These are phyloP conservation scores for Drosophila orena DNA, from an alignment of 1,140 invertebrate species.

Conservation along the genomic window DNA sequence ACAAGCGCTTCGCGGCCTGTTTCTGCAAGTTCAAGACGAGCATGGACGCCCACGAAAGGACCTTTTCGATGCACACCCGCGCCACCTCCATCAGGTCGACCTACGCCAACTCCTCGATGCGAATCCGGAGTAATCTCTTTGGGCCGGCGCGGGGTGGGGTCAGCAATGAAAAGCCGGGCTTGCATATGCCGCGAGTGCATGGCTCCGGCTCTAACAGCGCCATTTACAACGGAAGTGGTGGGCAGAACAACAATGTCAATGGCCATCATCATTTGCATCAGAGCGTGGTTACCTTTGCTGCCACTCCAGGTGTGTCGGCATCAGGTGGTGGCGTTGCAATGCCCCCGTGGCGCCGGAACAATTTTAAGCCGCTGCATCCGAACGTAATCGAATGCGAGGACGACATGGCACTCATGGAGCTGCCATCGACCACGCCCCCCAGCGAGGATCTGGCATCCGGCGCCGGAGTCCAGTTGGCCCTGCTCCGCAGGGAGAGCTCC, in stretches of 20 bases:
- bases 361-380: conserved; percentile 77
- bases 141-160: conserved; percentile 16
- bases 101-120: conserved; percentile 78
- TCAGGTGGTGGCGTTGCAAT: conserved; percentile 11
- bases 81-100: conserved; percentile 79
- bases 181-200: conserved; percentile 31
- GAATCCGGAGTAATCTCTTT: conserved; percentile 76
- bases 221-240: conserved; percentile 12
- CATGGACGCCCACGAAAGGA: conserved; percentile 72
- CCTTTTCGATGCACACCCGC: conserved; percentile 80
- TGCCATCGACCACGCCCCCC: conserved; percentile 59
- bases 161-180: conserved; percentile 21
- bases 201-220: conserved; percentile 27
- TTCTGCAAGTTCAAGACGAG: conserved; percentile 75
- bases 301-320: conserved; percentile 8
- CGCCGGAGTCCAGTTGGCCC: conserved; percentile 48
- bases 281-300: conserved; percentile 69
- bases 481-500: conserved; percentile 58
- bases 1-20: conserved; percentile 87
- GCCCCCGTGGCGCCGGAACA: conserved; percentile 74
- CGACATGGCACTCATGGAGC: conserved; percentile 70
- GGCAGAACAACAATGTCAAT: conserved; percentile 50
- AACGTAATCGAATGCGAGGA: conserved; percentile 77
- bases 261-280: conserved; percentile 30
- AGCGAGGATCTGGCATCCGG: conserved; percentile 57